phyloP scores from a whole-genome alignment of 2,888 invertebrate species.

The Tuta absoluta region DNA sequence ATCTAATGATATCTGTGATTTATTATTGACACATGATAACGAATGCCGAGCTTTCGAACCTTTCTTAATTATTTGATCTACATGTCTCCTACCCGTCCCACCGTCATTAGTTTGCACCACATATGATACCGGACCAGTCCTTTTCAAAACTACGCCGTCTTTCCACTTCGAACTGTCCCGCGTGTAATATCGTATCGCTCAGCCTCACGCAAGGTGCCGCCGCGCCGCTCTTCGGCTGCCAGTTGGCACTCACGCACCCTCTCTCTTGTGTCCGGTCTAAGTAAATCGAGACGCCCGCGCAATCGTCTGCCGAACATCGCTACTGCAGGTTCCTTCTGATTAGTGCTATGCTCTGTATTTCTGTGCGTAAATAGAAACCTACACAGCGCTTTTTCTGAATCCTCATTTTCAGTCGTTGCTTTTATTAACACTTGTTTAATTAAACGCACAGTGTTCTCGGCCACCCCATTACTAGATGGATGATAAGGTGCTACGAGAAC shows the following conservation, averaged over 20 bases:
- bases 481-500: conserved; percentile 10
- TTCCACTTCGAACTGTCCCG: not conserved
- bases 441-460: conserved; percentile 2
- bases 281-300: conserved; percentile 3
- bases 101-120: conserved; percentile 2
- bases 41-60: not conserved
- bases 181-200: not conserved
- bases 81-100: not conserved
- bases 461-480: conserved; percentile 11
- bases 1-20: not conserved
- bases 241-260: conserved; percentile 3
- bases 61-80: conserved; percentile 9
- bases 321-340: conserved; percentile 9
- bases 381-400: not conserved
- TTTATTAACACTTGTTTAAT: conserved; percentile 9
- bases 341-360: conserved; percentile 16
- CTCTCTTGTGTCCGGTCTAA: conserved; percentile 8
- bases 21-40: conserved; percentile 26
- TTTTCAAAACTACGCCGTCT: not conserved
- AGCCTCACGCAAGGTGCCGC: not conserved
- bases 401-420: not conserved
- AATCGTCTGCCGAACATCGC: conserved; percentile 14
- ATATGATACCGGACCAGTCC: conserved; percentile 9
- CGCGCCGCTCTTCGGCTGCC: conserved; percentile 1
- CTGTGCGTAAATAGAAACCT: conserved; percentile 17